These are phyloP conservation scores for Acrocephalus scirpaceus DNA, from an alignment of 2,797 vertebrate genomes.

Conservation along the genomic window DNA sequence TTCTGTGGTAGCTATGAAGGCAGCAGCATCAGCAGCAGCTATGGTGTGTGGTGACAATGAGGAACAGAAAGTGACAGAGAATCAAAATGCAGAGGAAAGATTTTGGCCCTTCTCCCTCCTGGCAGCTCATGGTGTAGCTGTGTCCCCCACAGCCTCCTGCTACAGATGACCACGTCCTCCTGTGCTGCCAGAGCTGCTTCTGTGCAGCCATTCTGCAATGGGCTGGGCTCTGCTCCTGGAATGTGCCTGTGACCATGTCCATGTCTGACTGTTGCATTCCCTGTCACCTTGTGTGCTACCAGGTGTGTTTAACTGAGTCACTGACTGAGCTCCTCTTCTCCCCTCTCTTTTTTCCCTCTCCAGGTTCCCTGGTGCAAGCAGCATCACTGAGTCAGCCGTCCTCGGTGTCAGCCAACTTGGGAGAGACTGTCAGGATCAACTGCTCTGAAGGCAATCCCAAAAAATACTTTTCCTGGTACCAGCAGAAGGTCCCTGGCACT, in stretches of 20 bases:
- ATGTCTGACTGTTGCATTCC: not conserved
- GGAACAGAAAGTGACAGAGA: not conserved
- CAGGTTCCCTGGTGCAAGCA: not conserved
- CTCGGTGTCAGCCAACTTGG: accelerated
- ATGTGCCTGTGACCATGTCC: not conserved
- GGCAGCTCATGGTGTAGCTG: not conserved
- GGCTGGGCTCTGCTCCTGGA: not conserved
- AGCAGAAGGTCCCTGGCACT: not conserved
- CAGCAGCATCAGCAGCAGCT: not conserved
- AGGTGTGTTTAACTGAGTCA: not conserved
- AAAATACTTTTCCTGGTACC: not conserved
- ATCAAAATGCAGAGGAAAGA: too few species aligned
- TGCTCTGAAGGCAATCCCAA: not conserved
- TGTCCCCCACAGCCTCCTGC: too few species aligned
- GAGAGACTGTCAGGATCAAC: not conserved
- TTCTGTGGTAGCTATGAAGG: not conserved
- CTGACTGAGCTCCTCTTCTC: too few species aligned
- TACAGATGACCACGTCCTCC: not conserved
- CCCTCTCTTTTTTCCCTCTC: too few species aligned
- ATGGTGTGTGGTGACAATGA: not conserved
- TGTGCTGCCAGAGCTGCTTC: not conserved
- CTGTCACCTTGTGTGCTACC: not conserved
- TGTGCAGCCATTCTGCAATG: not conserved
- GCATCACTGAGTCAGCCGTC: not conserved
- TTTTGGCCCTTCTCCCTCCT: not conserved